Evolutionary conservation across 2,888 invertebrate species (phyloP).

Genomic region (Hydraecia micacea): DNA sequence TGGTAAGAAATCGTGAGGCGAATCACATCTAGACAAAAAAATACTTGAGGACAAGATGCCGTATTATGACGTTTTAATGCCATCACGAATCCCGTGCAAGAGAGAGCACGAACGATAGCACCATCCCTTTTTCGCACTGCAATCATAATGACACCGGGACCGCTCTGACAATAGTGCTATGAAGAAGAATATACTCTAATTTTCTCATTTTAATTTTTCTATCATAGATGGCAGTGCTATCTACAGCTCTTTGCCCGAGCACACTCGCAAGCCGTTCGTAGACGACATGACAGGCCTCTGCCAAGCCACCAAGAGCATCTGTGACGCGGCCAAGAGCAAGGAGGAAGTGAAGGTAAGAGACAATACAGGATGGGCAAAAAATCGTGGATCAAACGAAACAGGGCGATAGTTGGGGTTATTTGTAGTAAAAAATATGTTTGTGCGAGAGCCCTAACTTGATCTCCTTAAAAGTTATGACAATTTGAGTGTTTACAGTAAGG

Average conservation of each 20-base stretch:
- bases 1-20: not conserved
- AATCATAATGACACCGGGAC: not conserved
- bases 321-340: slow-evolving; percentile 71
- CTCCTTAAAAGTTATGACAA: too few species aligned
- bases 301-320: slow-evolving; percentile 69
- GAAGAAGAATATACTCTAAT: not conserved
- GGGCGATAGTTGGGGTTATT: too few species aligned
- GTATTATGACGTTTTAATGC: too few species aligned
- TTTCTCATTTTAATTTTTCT: not conserved
- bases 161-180: not conserved
- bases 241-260: slow-evolving; percentile 66
- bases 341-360: slow-evolving; percentile 67
- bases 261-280: slow-evolving; percentile 69
- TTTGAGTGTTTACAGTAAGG: too few species aligned
- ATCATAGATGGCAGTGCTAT: slow-evolving; percentile 72
- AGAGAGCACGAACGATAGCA: too few species aligned
- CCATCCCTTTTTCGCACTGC: too few species aligned
- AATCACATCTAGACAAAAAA: not conserved
- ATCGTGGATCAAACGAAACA: too few species aligned
- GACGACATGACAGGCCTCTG: slow-evolving; percentile 73
- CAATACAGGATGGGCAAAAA: too few species aligned
- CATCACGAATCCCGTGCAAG: too few species aligned
- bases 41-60: not conserved
- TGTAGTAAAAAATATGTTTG: too few species aligned
- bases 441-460: too few species aligned